phyloP scores from a whole-genome alignment of 2,888 invertebrate genomes.

The Cybosia mesomella region DNA sequence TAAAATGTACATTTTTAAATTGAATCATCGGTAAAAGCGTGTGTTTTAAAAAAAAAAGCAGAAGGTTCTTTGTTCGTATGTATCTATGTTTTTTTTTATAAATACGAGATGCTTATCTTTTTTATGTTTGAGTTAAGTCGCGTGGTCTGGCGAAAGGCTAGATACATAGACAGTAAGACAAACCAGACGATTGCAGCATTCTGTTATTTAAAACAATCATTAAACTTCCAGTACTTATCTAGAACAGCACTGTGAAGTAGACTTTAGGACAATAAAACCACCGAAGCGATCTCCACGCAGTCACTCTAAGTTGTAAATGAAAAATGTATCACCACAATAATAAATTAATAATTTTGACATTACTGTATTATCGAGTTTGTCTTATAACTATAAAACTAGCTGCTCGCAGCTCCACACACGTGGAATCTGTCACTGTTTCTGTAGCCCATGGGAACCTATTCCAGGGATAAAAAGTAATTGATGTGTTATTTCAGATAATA shows the following conservation, averaged over 20 bases:
- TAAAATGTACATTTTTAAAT: not conserved
- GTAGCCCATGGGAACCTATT: no score
- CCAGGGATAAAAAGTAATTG: no score
- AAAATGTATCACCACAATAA: conserved; percentile 53
- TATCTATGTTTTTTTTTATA: not conserved
- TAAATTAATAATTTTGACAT: conserved; percentile 48
- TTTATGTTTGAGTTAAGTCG: not conserved
- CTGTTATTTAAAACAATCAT: no score
- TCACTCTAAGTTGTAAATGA: conserved; percentile 51
- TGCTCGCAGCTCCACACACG: no score
- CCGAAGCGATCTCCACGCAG: conserved; percentile 39
- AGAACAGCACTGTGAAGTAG: conserved; percentile 3
- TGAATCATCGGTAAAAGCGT: not conserved
- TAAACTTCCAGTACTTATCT: no score
- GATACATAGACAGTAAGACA: no score
- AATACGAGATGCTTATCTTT: not conserved
- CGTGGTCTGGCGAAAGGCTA: not conserved
- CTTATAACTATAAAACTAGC: not conserved
- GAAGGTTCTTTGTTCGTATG: no score
- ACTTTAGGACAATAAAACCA: conserved; percentile 55
- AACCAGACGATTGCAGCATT: no score
- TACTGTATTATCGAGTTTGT: not conserved
- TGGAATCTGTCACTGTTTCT: no score
- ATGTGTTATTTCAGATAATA: no score
- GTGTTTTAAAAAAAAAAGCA: no score